phyloP scores from a whole-genome alignment of 2,797 vertebrate species.

The Mus minutoides region DNA sequence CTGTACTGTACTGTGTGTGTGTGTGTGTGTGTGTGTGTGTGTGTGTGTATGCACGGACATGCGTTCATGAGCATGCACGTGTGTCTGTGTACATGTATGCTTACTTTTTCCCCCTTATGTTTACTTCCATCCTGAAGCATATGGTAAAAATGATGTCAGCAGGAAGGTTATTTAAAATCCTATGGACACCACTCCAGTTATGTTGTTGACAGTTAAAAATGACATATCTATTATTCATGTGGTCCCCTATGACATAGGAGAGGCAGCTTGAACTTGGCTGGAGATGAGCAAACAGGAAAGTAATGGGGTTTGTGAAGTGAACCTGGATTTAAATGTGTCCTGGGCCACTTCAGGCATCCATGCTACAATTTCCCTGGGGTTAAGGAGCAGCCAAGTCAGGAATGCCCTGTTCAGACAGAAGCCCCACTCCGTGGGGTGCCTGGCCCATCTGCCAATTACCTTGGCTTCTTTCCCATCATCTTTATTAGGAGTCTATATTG shows the following conservation, averaged over 20 bases:
- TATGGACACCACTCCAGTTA: constrained; percentile 73
- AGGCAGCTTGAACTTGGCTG: constrained; percentile 77
- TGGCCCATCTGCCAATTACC: accelerated
- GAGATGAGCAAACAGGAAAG: constrained; percentile 60
- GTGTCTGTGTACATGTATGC: no score
- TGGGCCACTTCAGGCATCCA: not conserved
- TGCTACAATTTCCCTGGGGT: not conserved
- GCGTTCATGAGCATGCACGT: no score
- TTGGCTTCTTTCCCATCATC: not conserved
- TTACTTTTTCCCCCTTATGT: constrained; percentile 34
- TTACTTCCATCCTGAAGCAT: constrained; percentile 64
- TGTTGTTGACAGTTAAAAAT: constrained; percentile 85
- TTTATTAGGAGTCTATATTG: not conserved
- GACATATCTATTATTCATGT: constrained; percentile 84
- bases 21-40: not conserved
- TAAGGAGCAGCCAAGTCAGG: not conserved
- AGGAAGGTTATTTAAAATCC: constrained; percentile 77
- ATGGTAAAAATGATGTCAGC: constrained; percentile 66
- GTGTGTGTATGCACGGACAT: no score
- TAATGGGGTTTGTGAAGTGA: constrained; percentile 57
- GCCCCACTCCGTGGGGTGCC: not conserved
- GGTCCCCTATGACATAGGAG: constrained; percentile 71
- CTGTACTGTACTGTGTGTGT: not conserved
- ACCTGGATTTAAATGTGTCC: constrained; percentile 30
- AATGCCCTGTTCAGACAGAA: not conserved